Evolutionary conservation across 2,797 vertebrate species (phyloP), one percentile per base, ranked within the genome.

Genomic region (Rachycentron canadum): DNA sequence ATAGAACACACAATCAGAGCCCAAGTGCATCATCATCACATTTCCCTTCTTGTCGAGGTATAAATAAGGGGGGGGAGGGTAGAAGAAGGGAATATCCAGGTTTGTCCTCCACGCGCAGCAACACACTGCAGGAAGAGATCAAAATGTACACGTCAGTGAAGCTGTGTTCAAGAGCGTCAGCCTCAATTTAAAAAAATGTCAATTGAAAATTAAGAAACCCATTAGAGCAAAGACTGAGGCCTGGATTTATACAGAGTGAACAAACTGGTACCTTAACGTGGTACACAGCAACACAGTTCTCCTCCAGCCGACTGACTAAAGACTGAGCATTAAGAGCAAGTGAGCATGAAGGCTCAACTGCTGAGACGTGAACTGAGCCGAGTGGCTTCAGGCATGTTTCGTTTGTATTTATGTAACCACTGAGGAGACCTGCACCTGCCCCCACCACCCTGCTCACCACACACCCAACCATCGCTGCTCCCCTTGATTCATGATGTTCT

Each of bases 51-150:
- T 70, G 61, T 32, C 23, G 43, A 76, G 73, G 67, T 86, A 93
- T 92, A 95, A 94, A 94, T 89, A 91, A 78, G 76, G 64, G 13
- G n/a, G 50, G 34, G 34, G 49, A 25, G 2, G 14, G 11, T 23
- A 14, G 40, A 45, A 69, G 52, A 40, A 59, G 16, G 43, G 61
- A 79, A 62, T 32, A 73, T 61, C 58, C 70, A 50, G 76, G 78
- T 77, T 80, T 43, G 11, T 65, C 69, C 50, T 87, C 72, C 88
- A 90, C 40, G 64, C 80, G 45, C 86, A 73, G 71, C 71, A 80
- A 72, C 79, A 82, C 84, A 88, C 94, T 95, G 86, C 56, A 91
- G 74, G 32, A 78, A 78, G 16, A 81, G 34, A 66, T 21, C 12
- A 16, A 23, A 47, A 43, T 11, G 40, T 10, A 52, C 28, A 26